phyloP scores from a whole-genome alignment of 2,797 vertebrate genomes.

The Paratrypauchen microcephalus region DNA sequence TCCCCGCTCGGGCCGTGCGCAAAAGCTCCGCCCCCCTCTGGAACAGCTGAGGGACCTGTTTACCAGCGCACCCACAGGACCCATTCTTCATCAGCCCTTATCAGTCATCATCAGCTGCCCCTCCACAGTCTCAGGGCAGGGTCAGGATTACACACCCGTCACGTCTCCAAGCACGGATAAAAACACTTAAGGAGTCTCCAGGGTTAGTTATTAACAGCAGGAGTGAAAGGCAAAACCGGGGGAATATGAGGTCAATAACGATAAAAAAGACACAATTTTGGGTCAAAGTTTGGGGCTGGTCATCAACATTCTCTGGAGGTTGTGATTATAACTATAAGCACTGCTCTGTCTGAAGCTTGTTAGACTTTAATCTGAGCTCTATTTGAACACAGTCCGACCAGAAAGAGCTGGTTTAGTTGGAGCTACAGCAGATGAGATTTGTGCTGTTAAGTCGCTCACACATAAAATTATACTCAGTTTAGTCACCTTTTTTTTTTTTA shows the following conservation, averaged over 20 bases:
- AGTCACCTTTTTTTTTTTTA: too few relatives aligned
- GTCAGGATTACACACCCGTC: conserved; percentile 6
- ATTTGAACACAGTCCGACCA: too few relatives aligned
- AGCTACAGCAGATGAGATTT: too few relatives aligned
- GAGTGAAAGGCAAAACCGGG: neutral
- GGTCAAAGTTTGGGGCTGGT: too few relatives aligned
- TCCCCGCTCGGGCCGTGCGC: conserved; percentile 21
- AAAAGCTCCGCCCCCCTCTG: conserved; percentile 26
- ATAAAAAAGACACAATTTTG: neutral
- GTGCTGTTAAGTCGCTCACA: too few relatives aligned
- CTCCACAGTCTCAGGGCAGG: neutral
- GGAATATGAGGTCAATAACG: neutral
- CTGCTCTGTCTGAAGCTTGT: too few relatives aligned
- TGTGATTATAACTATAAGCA: too few relatives aligned
- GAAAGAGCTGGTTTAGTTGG: too few relatives aligned
- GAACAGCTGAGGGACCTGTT: conserved; percentile 64
- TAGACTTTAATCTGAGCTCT: too few relatives aligned
- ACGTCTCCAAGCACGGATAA: conserved; percentile 23
- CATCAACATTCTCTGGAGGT: too few relatives aligned
- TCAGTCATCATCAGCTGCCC: conserved; percentile 41
- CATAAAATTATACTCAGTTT: too few relatives aligned
- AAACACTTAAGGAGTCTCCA: conserved; percentile 35
- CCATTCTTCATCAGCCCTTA: conserved; percentile 26
- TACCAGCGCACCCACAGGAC: conserved; percentile 28
- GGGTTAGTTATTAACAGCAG: conserved; percentile 36